Evolutionary conservation across 2,113 vertebrate species (phyloP).

Genomic region (Erythrolamprus reginae): DNA sequence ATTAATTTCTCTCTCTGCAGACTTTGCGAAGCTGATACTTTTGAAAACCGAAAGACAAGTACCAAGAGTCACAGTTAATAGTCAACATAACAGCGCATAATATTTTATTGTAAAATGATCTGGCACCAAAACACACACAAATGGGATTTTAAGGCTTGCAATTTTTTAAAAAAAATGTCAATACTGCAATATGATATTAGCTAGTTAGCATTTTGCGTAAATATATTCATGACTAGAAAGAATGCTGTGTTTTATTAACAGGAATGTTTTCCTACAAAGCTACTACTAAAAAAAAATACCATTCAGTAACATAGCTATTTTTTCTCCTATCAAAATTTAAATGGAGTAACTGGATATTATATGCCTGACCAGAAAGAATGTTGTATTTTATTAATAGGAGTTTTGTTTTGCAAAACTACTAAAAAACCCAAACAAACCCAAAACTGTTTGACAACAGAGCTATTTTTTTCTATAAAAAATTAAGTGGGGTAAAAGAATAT

Average conservation of each 20-base stretch:
- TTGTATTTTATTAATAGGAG: background rate
- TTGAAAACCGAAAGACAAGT: constrained; percentile 26
- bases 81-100: constrained; percentile 14
- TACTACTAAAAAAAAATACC: background rate
- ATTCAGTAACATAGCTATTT: background rate
- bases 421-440: background rate
- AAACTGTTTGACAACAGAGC: background rate
- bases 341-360: background rate
- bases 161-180: constrained; percentile 12
- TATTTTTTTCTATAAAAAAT: background rate
- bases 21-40: constrained; percentile 22
- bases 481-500: background rate
- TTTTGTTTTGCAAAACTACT: background rate
- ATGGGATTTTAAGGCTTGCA: constrained; percentile 12
- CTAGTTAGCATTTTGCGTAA: background rate
- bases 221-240: background rate
- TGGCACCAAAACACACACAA: constrained; percentile 3
- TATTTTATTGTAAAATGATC: constrained; percentile 11
- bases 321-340: background rate
- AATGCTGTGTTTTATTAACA: background rate
- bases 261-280: background rate
- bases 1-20: constrained; percentile 24
- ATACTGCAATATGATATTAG: background rate
- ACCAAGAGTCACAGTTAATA: constrained; percentile 19
- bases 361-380: background rate